Conservation (phyloP, 2,113 vertebrate species). For the Esox niger region DNA sequence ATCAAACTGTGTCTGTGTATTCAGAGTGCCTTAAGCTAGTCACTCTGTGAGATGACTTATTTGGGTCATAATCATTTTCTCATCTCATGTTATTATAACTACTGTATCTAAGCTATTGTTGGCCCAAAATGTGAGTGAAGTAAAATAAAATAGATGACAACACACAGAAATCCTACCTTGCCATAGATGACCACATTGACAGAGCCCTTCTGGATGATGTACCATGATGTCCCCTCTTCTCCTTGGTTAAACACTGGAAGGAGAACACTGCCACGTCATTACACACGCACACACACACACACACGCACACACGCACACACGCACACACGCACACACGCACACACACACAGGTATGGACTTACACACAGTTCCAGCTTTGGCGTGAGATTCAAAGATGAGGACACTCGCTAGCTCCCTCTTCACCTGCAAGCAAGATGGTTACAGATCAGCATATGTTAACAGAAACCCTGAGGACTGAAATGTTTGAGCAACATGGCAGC, state of each 20-base stretch:
- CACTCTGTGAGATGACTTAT: conserved; percentile 46
- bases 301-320: conserved; percentile 12
- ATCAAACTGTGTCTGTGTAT: conserved; percentile 14
- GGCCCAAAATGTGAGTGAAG: not conserved
- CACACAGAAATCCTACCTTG: conserved; percentile 77
- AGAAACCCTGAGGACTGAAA: too few relatives aligned
- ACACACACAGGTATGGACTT: conserved; percentile 62
- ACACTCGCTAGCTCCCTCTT: conserved; percentile 92
- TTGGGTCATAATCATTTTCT: not conserved
- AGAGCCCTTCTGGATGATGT: conserved; percentile 98
- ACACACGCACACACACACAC: not conserved
- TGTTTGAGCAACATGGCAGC: not conserved
- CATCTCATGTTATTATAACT: not conserved
- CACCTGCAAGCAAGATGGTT: conserved; percentile 75
- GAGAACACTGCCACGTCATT: conserved; percentile 15
- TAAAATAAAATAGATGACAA: conserved; percentile 19
- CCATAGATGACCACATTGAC: conserved; percentile 99
- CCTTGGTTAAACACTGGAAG: conserved; percentile 98
- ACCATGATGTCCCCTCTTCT: conserved; percentile 98
- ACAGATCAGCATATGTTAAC: conserved; percentile 23
- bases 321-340: conserved; percentile 1
- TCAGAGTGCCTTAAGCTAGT: conserved; percentile 37
- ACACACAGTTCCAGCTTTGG: conserved; percentile 97
- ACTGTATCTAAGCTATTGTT: not conserved
- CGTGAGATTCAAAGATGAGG: conserved; percentile 96